These are phyloP conservation scores for Natator depressus DNA, from an alignment of 2,113 vertebrate species.

Conservation along the genomic window DNA sequence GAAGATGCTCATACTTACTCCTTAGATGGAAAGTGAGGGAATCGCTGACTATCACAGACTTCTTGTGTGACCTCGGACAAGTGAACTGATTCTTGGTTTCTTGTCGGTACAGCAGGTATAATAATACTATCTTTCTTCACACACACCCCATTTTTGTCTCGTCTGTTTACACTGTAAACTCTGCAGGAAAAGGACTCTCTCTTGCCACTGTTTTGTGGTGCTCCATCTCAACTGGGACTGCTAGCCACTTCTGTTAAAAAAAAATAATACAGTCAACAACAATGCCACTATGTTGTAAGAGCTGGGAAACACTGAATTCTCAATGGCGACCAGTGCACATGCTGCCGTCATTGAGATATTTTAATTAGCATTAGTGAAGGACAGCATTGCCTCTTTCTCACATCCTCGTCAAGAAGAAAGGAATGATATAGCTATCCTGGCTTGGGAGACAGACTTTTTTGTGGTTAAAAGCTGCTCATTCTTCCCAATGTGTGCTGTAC, in stretches of 20 bases:
- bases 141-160: too few relatives aligned
- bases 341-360: rapidly evolving
- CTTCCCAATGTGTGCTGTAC: rapidly evolving
- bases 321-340: rapidly evolving
- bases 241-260: background rate
- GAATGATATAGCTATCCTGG: rapidly evolving
- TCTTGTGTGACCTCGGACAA: too few relatives aligned
- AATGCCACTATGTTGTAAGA: rapidly evolving
- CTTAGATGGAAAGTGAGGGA: background rate
- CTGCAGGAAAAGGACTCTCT: background rate
- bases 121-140: background rate
- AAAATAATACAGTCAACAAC: background rate
- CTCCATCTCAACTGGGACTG: rapidly evolving
- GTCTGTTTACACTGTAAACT: background rate
- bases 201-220: background rate
- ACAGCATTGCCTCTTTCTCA: background rate
- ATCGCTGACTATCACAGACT: background rate
- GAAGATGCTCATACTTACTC: background rate
- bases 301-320: rapidly evolving
- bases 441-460: background rate
- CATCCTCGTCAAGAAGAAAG: rapidly evolving
- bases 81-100: background rate
- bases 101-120: background rate
- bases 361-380: rapidly evolving
- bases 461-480: background rate